phyloP scores from a whole-genome alignment of 2,113 vertebrate species.

The Procavia capensis region DNA sequence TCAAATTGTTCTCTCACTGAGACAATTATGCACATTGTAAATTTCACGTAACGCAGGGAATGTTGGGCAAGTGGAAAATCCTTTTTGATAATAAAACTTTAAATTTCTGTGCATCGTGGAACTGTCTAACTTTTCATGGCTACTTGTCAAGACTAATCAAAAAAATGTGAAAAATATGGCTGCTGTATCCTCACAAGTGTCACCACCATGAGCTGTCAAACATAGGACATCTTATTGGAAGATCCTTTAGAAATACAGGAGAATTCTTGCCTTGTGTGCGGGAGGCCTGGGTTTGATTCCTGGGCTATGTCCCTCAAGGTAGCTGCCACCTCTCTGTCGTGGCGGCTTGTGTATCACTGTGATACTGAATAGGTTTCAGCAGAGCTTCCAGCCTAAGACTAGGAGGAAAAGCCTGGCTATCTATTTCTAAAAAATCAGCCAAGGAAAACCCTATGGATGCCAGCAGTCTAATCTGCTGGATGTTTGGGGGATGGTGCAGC shows the following conservation, averaged over 20 bases:
- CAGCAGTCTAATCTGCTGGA: background rate
- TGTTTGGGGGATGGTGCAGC: background rate
- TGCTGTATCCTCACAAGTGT: too few species aligned
- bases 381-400: background rate
- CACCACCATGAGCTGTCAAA: too few species aligned
- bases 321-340: background rate
- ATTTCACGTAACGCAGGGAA: too few species aligned
- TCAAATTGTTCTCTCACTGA: too few species aligned
- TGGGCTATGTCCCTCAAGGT: background rate
- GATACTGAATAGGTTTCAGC: background rate
- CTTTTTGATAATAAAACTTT: too few species aligned
- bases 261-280: background rate
- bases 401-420: background rate
- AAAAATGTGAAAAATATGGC: too few species aligned
- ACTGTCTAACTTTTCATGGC: too few species aligned
- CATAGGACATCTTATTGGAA: too few species aligned
- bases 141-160: too few species aligned
- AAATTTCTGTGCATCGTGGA: too few species aligned
- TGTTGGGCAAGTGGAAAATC: too few species aligned
- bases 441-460: background rate
- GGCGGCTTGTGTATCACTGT: background rate
- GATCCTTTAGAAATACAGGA: background rate
- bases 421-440: background rate
- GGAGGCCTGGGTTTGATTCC: background rate
- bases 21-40: too few species aligned